Conservation (phyloP, 2,888 invertebrate genomes). For the Tenodera sinensis region DNA sequence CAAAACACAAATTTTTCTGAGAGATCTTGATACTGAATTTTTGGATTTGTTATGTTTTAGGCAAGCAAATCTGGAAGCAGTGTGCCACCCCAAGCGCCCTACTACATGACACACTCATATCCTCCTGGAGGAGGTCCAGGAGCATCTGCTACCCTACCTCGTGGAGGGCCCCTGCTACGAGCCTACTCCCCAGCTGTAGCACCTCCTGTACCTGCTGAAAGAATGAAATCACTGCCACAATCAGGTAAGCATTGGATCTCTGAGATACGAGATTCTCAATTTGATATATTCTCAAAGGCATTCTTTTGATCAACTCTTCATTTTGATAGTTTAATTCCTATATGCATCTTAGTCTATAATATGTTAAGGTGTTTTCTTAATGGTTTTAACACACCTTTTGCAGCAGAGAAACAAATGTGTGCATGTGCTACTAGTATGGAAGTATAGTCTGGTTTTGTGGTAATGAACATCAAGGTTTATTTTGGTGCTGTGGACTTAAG, state of each 20-base stretch:
- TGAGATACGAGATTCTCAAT: not conserved
- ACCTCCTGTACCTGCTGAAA: slow-evolving; percentile 56
- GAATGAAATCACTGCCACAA: slow-evolving; percentile 51
- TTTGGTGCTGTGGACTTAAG: too few relatives aligned
- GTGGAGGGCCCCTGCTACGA: slow-evolving; percentile 59
- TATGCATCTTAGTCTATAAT: too few relatives aligned
- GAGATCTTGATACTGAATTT: too few relatives aligned
- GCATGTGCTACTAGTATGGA: too few relatives aligned
- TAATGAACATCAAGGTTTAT: too few relatives aligned
- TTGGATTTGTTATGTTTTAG: not conserved
- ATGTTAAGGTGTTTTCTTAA: too few relatives aligned
- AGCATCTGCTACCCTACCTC: slow-evolving; percentile 60
- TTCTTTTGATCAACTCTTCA: not conserved
- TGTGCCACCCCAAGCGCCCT: slow-evolving; percentile 46
- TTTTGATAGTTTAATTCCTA: too few relatives aligned
- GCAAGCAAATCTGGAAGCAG: slow-evolving; percentile 39
- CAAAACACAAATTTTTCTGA: too few relatives aligned
- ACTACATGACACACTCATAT: slow-evolving; percentile 57
- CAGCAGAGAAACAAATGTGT: too few relatives aligned
- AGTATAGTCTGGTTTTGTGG: too few relatives aligned
- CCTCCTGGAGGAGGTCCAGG: slow-evolving; percentile 37
- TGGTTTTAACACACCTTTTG: too few relatives aligned
- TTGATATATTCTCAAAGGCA: not conserved
- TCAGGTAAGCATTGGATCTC: slow-evolving; percentile 41
- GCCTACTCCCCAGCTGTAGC: slow-evolving; percentile 64